These are phyloP conservation scores for Heteropelma amictum DNA, from an alignment of 2,888 invertebrate genomes.

Conservation along the genomic window DNA sequence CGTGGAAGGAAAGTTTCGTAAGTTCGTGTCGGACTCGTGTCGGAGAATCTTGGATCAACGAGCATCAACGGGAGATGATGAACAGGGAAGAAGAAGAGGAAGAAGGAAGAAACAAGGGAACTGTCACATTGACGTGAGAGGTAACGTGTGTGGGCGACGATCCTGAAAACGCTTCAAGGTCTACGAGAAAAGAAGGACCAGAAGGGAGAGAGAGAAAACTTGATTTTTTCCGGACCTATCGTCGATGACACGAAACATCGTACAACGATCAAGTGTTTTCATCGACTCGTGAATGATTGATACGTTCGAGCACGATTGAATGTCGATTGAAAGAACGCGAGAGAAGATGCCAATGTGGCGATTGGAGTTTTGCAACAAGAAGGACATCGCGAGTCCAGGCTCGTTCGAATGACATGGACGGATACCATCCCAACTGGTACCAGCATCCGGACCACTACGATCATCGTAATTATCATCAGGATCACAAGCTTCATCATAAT, in stretches of 20 bases:
- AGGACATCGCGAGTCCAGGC: conserved; percentile 15
- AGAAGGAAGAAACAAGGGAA: not conserved
- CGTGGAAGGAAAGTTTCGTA: conserved; percentile 29
- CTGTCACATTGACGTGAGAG: conserved; percentile 10
- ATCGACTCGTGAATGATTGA: conserved; percentile 51
- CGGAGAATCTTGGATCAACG: not conserved
- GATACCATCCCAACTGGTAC: conserved; percentile 71
- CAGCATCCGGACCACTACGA: conserved; percentile 66
- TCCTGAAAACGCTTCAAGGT: conserved; percentile 19
- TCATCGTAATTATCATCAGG: conserved; percentile 62
- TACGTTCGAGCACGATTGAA: conserved; percentile 37
- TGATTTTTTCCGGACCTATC: not conserved
- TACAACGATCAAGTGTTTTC: conserved; percentile 12
- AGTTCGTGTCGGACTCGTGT: not conserved
- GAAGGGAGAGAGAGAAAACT: no score
- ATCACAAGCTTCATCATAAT: conserved; percentile 59
- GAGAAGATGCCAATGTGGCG: not conserved
- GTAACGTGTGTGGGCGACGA: conserved; percentile 5
- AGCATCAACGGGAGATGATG: not conserved
- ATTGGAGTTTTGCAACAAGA: not conserved
- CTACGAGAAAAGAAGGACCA: no score
- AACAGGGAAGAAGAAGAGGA: not conserved
- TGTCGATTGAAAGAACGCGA: not conserved
- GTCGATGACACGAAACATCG: not conserved
- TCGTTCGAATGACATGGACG: conserved; percentile 67